A percentile compares a stretch with the other conserved stretches of the same genome.
phyloP scores from a whole-genome alignment of 2,797 vertebrate species.

The Merluccius polli region DNA sequence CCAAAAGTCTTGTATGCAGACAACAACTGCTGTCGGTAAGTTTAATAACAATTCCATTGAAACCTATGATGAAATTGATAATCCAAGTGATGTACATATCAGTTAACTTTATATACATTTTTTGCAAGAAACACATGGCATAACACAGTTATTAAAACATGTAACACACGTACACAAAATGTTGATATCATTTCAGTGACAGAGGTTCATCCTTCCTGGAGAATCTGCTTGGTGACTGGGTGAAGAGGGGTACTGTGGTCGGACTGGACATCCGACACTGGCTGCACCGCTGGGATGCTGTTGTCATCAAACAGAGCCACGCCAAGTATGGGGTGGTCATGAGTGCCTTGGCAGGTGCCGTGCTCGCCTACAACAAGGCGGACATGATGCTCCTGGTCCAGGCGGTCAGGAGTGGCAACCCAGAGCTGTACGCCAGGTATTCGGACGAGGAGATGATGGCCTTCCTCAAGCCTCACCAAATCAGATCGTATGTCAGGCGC shows the following conservation, averaged over 20 bases:
- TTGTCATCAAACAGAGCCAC: conserved; percentile 20
- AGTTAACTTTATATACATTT: neutral
- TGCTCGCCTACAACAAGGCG: conserved; percentile 13
- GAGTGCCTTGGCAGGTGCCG: conserved; percentile 18
- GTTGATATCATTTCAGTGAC: conserved; percentile 8
- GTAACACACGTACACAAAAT: neutral
- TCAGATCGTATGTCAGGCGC: conserved; percentile 13
- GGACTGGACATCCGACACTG: conserved; percentile 29
- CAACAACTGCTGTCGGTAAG: conserved; percentile 14
- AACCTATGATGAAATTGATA: no score
- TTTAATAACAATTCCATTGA: neutral
- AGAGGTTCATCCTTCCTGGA: conserved; percentile 16
- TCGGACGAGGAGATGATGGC: conserved; percentile 2
- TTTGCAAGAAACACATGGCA: no score
- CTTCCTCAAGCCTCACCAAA: conserved; percentile 17
- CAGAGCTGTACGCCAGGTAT: neutral
- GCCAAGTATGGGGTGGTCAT: conserved; percentile 20
- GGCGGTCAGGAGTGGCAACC: conserved; percentile 9
- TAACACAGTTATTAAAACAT: neutral
- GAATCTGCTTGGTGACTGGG: conserved; percentile 16
- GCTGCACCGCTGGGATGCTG: conserved; percentile 24
- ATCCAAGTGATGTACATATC: no score
- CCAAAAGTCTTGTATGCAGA: conserved; percentile 3
- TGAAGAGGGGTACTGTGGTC: conserved; percentile 19
- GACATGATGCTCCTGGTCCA: conserved; percentile 4